Conservation (phyloP, 2,113 vertebrate genomes). For the Dolichallabes microphthalmus region DNA sequence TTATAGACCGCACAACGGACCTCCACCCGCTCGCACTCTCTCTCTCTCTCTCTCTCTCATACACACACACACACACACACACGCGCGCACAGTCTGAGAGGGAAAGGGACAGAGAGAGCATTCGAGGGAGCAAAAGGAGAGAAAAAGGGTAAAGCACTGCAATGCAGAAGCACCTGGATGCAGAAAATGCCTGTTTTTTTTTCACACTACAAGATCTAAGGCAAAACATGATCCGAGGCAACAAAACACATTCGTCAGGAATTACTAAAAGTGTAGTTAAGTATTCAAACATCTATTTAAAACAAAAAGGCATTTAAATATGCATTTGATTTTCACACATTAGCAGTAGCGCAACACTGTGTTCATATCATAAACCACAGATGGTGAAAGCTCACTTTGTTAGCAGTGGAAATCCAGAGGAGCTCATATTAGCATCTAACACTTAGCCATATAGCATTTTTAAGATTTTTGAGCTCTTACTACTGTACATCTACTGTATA, state of each 20-base stretch:
- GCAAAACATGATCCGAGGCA: not conserved
- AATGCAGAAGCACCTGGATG: conserved; percentile 47
- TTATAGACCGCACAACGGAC: conserved; percentile 67
- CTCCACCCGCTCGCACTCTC: conserved; percentile 42
- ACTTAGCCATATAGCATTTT: not conserved
- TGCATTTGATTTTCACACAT: not conserved
- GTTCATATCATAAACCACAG: too few relatives aligned
- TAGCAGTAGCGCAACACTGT: not conserved
- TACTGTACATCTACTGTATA: not conserved
- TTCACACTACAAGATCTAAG: not conserved
- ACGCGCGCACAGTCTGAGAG: conserved; percentile 20
- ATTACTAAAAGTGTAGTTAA: not conserved
- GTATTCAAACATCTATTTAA: not conserved
- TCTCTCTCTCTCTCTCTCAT: conserved; percentile 17
- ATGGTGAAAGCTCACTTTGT: not conserved
- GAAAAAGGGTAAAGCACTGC: conserved; percentile 45
- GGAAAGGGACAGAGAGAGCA: conserved; percentile 22
- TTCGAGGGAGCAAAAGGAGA: conserved; percentile 11
- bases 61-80: conserved; percentile 45
- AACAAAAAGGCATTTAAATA: not conserved
- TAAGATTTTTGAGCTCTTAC: not conserved
- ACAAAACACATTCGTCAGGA: not conserved
- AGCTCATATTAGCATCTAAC: not conserved
- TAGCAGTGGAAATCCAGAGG: not conserved
- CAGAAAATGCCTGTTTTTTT: conserved; percentile 4